Evolutionary conservation across 2,888 invertebrate species (phyloP).

Genomic region (Sinelater perroti): DNA sequence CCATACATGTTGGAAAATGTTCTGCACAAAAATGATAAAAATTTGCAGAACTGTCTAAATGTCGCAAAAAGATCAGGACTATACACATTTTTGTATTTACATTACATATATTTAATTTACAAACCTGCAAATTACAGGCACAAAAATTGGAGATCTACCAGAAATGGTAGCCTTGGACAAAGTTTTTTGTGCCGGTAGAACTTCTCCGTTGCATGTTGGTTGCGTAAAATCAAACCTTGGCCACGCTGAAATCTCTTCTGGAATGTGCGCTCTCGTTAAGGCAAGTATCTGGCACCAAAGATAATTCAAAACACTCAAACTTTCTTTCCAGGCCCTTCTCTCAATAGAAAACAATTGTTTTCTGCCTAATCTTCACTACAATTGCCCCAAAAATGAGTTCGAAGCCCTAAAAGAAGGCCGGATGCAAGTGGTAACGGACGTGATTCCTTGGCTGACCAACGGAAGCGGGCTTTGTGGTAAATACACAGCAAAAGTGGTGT

Average conservation of each 20-base stretch:
- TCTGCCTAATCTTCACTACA: slow-evolving; percentile 87
- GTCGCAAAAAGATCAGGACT: no score
- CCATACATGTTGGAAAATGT: no score
- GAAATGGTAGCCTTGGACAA: slow-evolving; percentile 85
- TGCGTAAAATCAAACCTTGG: slow-evolving; percentile 95
- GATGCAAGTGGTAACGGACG: slow-evolving; percentile 77
- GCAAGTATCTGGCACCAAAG: no score
- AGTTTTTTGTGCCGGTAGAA: slow-evolving; percentile 80
- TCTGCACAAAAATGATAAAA: no score
- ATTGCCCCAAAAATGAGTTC: slow-evolving; percentile 59
- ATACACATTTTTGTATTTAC: no score
- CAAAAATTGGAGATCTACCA: slow-evolving; percentile 89
- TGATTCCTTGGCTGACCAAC: slow-evolving; percentile 50
- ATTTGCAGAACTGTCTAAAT: no score
- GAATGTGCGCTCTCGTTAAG: slow-evolving; percentile 60
- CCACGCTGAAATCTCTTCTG: slow-evolving; percentile 88
- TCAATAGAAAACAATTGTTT: slow-evolving; percentile 83
- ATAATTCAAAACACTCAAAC: no score
- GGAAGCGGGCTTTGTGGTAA: slow-evolving; percentile 6
- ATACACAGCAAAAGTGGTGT: no score
- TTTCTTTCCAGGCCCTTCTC: slow-evolving; percentile 67
- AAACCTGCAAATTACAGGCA: no score
- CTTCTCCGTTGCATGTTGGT: slow-evolving; percentile 81
- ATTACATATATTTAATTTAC: no score
- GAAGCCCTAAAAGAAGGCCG: slow-evolving; percentile 67